Conservation (phyloP, 1,140 invertebrate species). For the Drosophila pectinifera region DNA sequence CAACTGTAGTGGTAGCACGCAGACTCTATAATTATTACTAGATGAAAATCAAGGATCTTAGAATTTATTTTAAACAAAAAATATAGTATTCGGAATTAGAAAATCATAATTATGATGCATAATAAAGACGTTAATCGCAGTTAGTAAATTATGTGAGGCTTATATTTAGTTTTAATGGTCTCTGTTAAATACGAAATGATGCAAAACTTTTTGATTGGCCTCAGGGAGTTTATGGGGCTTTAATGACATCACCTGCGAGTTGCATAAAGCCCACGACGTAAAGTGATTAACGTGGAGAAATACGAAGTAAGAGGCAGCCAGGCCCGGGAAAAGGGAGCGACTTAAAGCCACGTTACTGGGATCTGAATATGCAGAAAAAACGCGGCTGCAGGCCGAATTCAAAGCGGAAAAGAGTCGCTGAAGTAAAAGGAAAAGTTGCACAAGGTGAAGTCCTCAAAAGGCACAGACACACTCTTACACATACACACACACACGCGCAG, state of each 20-base stretch:
- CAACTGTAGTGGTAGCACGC: background rate
- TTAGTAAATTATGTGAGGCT: background rate
- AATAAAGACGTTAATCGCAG: background rate
- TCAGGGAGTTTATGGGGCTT: conserved; percentile 65
- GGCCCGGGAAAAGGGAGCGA: conserved; percentile 12
- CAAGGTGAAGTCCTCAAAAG: conserved; percentile 25
- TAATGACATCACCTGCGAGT: conserved; percentile 64
- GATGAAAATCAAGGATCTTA: no score
- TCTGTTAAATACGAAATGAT: conserved; percentile 28
- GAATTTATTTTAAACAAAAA: no score
- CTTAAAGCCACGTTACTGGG: conserved; percentile 27
- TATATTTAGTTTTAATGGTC: background rate
- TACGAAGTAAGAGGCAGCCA: conserved; percentile 35
- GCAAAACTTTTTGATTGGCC: conserved; percentile 70
- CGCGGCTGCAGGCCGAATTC: conserved; percentile 4
- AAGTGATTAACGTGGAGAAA: conserved; percentile 58
- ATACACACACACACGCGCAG: conserved; percentile 9
- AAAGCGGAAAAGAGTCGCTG: conserved; percentile 35
- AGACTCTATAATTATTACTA: background rate
- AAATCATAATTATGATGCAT: background rate
- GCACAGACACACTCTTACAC: conserved; percentile 12
- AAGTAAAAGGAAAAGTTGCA: conserved; percentile 70
- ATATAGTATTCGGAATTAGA: no score
- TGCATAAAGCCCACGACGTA: conserved; percentile 46
- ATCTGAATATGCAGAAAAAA: background rate